phyloP scores from a whole-genome alignment of 2,888 invertebrate species.

The Agrilus mali region DNA sequence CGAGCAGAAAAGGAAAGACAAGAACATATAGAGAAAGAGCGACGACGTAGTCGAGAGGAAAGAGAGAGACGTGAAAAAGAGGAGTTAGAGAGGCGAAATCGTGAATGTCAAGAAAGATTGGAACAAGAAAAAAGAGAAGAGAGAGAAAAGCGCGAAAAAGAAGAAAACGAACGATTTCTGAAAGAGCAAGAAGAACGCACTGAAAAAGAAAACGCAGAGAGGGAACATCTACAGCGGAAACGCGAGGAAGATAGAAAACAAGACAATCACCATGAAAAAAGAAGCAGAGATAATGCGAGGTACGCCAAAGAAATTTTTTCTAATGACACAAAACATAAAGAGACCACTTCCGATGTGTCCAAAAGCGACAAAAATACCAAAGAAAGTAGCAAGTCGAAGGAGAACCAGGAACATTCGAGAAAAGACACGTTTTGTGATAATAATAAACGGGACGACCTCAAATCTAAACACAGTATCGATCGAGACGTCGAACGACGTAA shows the following conservation, averaged over 20 bases:
- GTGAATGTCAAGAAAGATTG: slow-evolving; percentile 29
- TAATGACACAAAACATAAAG: slow-evolving; percentile 29
- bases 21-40: slow-evolving; percentile 33
- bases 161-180: slow-evolving; percentile 8
- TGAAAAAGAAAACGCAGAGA: slow-evolving; percentile 29
- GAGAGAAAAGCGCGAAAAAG: slow-evolving; percentile 13
- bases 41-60: slow-evolving; percentile 33
- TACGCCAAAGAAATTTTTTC: slow-evolving; percentile 31
- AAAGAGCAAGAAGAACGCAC: slow-evolving; percentile 15
- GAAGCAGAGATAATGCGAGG: slow-evolving; percentile 39
- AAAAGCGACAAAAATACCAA: slow-evolving; percentile 34
- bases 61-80: slow-evolving; percentile 32
- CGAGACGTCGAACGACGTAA: slow-evolving; percentile 33
- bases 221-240: slow-evolving; percentile 21
- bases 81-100: slow-evolving; percentile 27
- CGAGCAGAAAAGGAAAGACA: slow-evolving; percentile 37
- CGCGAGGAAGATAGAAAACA: slow-evolving; percentile 15
- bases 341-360: slow-evolving; percentile 22
- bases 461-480: slow-evolving; percentile 26
- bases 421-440: slow-evolving; percentile 12
- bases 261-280: slow-evolving; percentile 24
- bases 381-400: slow-evolving; percentile 31
- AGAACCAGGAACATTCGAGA: slow-evolving; percentile 13
- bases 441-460: slow-evolving; percentile 18
- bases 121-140: slow-evolving; percentile 15